phyloP scores from a whole-genome alignment of 1,140 invertebrate genomes.

The Wiebesia pumilae region DNA sequence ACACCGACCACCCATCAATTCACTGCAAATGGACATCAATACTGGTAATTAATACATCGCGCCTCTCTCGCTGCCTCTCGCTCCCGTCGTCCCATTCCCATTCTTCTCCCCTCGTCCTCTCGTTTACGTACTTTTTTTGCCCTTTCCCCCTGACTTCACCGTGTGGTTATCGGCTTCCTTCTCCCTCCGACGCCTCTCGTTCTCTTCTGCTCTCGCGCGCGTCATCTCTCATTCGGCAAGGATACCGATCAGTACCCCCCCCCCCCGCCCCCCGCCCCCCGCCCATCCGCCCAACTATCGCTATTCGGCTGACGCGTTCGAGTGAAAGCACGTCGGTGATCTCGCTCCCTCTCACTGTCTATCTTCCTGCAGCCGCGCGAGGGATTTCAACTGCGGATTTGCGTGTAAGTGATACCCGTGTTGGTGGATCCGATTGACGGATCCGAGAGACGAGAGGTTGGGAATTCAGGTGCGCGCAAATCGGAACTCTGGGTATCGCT shows the following conservation, averaged over 20 bases:
- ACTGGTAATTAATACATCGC: constrained; percentile 77
- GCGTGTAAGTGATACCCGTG: constrained; percentile 73
- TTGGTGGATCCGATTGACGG: constrained; percentile 71
- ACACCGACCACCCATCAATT: constrained; percentile 76
- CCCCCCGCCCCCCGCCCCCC: neutral
- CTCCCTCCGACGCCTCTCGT: constrained; percentile 1
- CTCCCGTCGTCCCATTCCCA: neutral
- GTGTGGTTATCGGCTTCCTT: constrained; percentile 37
- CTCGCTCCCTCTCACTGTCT: neutral
- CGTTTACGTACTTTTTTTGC: constrained; percentile 29
- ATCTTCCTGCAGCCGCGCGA: constrained; percentile 49
- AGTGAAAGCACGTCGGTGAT: constrained; percentile 61
- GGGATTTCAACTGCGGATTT: constrained; percentile 70
- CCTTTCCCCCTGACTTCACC: constrained; percentile 13
- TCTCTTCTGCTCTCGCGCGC: constrained; percentile 9
- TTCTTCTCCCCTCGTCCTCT: neutral
- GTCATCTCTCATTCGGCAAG: neutral
- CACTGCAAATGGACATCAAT: constrained; percentile 76
- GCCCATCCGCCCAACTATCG: constrained; percentile 3
- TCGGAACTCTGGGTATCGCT: constrained; percentile 28
- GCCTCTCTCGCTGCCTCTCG: constrained; percentile 60
- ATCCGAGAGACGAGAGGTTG: constrained; percentile 62
- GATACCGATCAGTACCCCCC: constrained; percentile 15
- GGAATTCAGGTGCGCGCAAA: constrained; percentile 59
- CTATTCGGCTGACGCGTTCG: constrained; percentile 58